These are phyloP conservation scores for Pseudonaja textilis DNA, from an alignment of 2,113 vertebrate genomes.

Conservation along the genomic window DNA sequence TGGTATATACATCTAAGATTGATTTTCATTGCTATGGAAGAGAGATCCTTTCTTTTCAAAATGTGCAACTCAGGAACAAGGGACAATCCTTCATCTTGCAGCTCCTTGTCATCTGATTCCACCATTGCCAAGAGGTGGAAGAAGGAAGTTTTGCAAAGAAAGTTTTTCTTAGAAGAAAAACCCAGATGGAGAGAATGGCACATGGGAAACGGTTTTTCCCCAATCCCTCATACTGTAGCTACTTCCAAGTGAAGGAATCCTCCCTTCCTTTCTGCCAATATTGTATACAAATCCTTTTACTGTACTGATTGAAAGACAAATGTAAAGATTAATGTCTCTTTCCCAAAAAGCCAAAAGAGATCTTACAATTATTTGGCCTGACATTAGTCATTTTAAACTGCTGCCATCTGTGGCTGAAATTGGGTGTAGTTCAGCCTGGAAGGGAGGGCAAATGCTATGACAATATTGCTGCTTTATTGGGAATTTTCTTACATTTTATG, in stretches of 20 bases:
- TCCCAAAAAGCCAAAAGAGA: not conserved
- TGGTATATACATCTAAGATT: not conserved
- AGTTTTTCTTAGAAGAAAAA: not conserved
- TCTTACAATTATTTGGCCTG: not conserved
- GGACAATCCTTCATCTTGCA: not conserved
- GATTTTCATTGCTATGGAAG: not conserved
- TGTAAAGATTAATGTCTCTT: not conserved
- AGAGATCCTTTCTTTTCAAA: not conserved
- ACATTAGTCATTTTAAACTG: not conserved
- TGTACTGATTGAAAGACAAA: not conserved
- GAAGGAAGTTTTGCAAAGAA: too few species aligned
- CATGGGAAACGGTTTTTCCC: not conserved
- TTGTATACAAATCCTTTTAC: not conserved
- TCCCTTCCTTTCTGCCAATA: not conserved
- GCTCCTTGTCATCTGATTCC: not conserved
- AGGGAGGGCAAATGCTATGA: not conserved
- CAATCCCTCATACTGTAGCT: not conserved
- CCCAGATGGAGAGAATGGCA: not conserved
- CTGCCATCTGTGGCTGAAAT: not conserved
- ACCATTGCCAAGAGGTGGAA: not conserved
- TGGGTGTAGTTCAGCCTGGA: not conserved
- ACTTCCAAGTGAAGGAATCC: not conserved
- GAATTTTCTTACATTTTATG: not conserved
- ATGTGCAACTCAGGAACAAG: not conserved
- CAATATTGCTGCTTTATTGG: not conserved